Evolutionary conservation across 2,888 invertebrate genomes (phyloP), one percentile per base, ranked within the genome.

Genomic region (Drepana falcataria): DNA sequence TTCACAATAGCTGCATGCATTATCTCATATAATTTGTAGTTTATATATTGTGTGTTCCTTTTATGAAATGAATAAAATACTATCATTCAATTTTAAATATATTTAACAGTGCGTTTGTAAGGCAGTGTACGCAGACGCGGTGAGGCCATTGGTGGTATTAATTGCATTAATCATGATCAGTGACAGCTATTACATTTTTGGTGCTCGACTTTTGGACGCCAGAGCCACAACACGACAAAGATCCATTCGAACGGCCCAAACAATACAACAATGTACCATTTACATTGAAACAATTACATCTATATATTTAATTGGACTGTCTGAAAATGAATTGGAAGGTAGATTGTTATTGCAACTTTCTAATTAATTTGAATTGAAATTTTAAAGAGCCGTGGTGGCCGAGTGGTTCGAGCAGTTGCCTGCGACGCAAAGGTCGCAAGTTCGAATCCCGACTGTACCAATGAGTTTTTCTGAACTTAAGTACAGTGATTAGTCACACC

Each of bases 131-230:
- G 55, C 59, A 59, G 66, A 69, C 69, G 73, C 79, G 68, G 68
- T 83, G 81, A 86, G 21, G 21, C 21, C 21, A 21, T 21, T 87
- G 87, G 88, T 86, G 80, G 86, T 73, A 90, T 89, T 90, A 90
- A 90, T 91, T 90, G 87, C 85, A 91, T 90, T 90, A 90, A 91
- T 91, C 89, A 88, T 83, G 71, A 58, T 69, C 74, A 84, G 85
- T 84, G 91, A 90, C 90, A 89, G 91, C 87, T 90, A 91, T 91
- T 91, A 91, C 88, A 88, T 90, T 91, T 90, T 91, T 89, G 89
- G 88, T 85, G 89, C 86, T 83, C 88, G 86, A 90, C 86, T 90
- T 90, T 87, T 81, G 81, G 81, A 77, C 66, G 64, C 66, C 64
- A 33, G 40, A 40, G 40, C 34, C 70, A 66, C 64, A 71, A 76